A percentile compares a stretch with the other conserved stretches of the same genome.
These are phyloP conservation scores for Drosophila asahinai DNA, from an alignment of 1,140 invertebrate genomes.

Conservation along the genomic window DNA sequence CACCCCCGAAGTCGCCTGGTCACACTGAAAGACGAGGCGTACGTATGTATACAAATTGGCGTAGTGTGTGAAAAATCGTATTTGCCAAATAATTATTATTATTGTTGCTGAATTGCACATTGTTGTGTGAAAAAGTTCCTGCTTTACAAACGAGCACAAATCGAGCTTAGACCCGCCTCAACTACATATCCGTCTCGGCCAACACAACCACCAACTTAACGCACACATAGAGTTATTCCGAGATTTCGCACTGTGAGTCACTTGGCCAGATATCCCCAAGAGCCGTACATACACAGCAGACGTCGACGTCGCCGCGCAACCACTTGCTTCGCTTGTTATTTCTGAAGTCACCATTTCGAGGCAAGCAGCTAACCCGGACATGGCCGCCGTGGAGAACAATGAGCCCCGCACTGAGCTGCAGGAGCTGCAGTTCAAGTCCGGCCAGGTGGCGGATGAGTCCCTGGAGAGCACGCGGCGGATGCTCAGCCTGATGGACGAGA, in stretches of 20 bases:
- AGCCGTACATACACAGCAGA: constrained; percentile 9
- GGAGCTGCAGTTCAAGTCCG: constrained; percentile 92
- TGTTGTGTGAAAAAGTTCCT: constrained; percentile 27
- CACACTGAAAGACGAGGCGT: constrained; percentile 4
- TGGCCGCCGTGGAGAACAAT: constrained; percentile 86
- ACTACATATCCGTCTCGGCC: constrained; percentile 9
- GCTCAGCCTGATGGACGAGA: constrained; percentile 96
- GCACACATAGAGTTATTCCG: background rate
- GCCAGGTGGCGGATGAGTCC: constrained; percentile 94
- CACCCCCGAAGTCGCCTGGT: background rate
- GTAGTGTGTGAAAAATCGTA: constrained; percentile 24
- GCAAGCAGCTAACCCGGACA: constrained; percentile 40
- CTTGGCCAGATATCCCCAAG: constrained; percentile 30
- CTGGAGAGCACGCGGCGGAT: constrained; percentile 98
- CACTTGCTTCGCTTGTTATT: constrained; percentile 52
- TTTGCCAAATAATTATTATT: constrained; percentile 33
- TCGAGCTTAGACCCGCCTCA: constrained; percentile 3
- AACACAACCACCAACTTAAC: background rate
- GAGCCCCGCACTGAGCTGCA: constrained; percentile 91
- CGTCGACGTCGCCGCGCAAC: constrained; percentile 45
- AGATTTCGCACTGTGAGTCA: constrained; percentile 61
- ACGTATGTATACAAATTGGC: constrained; percentile 32
- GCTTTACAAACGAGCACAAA: constrained; percentile 8
- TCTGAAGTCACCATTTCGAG: constrained; percentile 19
- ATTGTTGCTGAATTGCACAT: constrained; percentile 23